These are phyloP conservation scores for Calephelis perditalis DNA, from an alignment of 2,888 invertebrate species.

Conservation along the genomic window DNA sequence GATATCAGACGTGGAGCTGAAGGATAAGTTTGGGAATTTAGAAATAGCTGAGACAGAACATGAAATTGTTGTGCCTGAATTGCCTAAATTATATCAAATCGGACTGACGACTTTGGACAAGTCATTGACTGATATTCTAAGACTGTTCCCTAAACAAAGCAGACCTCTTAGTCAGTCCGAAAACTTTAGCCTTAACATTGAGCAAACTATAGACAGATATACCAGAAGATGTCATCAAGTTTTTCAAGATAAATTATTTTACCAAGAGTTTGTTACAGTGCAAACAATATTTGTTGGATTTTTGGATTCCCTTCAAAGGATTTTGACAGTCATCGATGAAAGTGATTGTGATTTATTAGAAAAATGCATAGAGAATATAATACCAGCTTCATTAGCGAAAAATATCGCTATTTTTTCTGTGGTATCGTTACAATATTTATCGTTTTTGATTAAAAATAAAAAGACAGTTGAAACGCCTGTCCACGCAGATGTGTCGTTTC, in stretches of 20 bases:
- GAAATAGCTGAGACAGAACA: slow-evolving; percentile 57
- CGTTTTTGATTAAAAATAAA: slow-evolving; percentile 70
- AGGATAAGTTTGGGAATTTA: slow-evolving; percentile 59
- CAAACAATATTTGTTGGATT: slow-evolving; percentile 59
- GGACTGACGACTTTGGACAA: slow-evolving; percentile 54
- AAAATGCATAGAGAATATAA: slow-evolving; percentile 58
- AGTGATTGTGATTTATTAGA: slow-evolving; percentile 63
- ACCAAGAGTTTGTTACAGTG: slow-evolving; percentile 60
- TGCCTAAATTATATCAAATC: slow-evolving; percentile 53
- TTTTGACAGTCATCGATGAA: slow-evolving; percentile 52
- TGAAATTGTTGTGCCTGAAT: slow-evolving; percentile 54
- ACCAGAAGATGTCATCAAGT: slow-evolving; percentile 70
- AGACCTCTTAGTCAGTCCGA: slow-evolving; percentile 70
- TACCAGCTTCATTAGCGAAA: slow-evolving; percentile 50
- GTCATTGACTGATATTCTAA: slow-evolving; percentile 53
- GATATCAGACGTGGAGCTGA: slow-evolving; percentile 51
- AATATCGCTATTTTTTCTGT: slow-evolving; percentile 63
- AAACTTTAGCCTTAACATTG: slow-evolving; percentile 57
- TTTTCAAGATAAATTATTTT: slow-evolving; percentile 69
- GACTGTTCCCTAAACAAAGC: slow-evolving; percentile 67
- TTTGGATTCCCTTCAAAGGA: slow-evolving; percentile 46
- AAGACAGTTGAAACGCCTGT: slow-evolving; percentile 66
- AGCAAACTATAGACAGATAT: slow-evolving; percentile 68
- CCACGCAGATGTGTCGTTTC: slow-evolving; percentile 62
- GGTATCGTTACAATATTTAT: slow-evolving; percentile 66